A percentile compares a stretch with the other conserved stretches of the same genome.
phyloP scores from a whole-genome alignment of 2,113 vertebrate genomes.

The Struthidea cinerea region DNA sequence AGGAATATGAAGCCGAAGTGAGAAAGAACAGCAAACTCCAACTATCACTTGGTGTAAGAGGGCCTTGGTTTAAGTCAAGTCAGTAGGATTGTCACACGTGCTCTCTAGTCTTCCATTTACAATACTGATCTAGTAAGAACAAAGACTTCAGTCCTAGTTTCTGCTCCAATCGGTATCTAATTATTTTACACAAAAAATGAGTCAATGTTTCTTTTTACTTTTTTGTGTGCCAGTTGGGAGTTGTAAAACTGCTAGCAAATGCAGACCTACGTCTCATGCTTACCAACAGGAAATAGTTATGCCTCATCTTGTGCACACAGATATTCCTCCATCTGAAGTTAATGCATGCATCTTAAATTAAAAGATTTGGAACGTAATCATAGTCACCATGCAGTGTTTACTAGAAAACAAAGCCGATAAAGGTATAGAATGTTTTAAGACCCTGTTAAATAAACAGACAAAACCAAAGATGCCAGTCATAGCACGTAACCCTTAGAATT shows the following conservation, averaged over 20 bases:
- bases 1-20: neutral
- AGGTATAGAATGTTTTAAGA: neutral
- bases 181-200: neutral
- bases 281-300: neutral
- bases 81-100: neutral
- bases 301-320: neutral
- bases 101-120: neutral
- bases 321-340: neutral
- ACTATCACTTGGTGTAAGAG: neutral
- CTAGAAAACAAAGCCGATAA: neutral
- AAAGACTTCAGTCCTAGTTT: neutral
- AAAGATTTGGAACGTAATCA: neutral
- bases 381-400: neutral
- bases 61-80: neutral
- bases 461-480: accelerated
- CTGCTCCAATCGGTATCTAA: neutral
- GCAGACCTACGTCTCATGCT: neutral
- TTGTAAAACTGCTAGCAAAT: neutral
- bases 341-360: neutral
- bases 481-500: neutral
- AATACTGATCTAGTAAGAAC: neutral
- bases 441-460: neutral
- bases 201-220: neutral
- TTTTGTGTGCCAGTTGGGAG: neutral
- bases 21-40: neutral